Conservation (phyloP, 2,888 invertebrate species). For the Candidula unifasciata region DNA sequence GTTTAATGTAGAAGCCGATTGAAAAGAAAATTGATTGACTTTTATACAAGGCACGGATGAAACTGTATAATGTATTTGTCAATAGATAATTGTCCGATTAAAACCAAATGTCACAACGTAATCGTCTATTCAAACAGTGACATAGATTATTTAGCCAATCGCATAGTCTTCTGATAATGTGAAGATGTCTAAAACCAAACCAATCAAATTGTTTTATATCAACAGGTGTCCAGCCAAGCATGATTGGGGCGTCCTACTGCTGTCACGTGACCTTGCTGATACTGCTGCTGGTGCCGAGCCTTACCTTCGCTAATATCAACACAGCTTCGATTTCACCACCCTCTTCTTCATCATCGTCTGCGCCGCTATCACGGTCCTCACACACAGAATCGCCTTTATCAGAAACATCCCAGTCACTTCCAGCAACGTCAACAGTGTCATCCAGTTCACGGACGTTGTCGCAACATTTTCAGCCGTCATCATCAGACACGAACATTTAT, state of each 20-base stretch:
- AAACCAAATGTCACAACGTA: too few relatives aligned
- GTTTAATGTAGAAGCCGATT: too few relatives aligned
- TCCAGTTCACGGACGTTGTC: background rate
- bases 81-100: too few relatives aligned
- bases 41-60: too few relatives aligned
- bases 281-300: slow-evolving; percentile 63
- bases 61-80: too few relatives aligned
- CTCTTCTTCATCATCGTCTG: slow-evolving; percentile 32
- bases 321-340: slow-evolving; percentile 44
- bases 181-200: too few relatives aligned
- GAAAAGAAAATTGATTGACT: too few relatives aligned
- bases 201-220: background rate
- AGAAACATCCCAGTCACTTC: slow-evolving; percentile 7
- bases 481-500: background rate
- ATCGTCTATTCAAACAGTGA: too few relatives aligned
- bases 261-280: slow-evolving; percentile 64
- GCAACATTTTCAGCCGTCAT: background rate
- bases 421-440: background rate
- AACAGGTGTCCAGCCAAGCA: slow-evolving; percentile 69
- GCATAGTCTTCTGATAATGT: too few relatives aligned
- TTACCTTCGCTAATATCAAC: slow-evolving; percentile 51
- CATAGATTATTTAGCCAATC: too few relatives aligned
- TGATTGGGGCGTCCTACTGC: slow-evolving; percentile 65
- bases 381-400: slow-evolving; percentile 23
- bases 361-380: slow-evolving; percentile 43